Base-by-base conservation (phyloP, 1,140 invertebrate species). In the Gonatopus flavifemur region DNA sequence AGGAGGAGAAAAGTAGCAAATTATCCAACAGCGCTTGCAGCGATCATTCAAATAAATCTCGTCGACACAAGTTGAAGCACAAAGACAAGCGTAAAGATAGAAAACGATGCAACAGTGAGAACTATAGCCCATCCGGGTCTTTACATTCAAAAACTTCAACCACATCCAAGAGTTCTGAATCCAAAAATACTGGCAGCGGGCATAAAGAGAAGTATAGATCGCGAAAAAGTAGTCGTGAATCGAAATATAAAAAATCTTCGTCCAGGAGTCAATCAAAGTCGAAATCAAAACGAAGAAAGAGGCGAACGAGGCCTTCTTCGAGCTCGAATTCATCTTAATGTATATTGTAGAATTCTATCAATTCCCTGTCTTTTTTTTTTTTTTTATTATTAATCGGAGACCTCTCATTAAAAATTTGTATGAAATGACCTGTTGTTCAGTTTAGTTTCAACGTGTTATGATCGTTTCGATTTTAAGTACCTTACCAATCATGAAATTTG, bases 131-230 rank as follows among this genome's bases (percentile, higher is more conserved):
- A 32, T 64, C 53, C 1, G 45, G 35, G 8, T 43, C 48, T 36
- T 46, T 35, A 7, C 50, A 47, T 47, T 15, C 49, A 37, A 48
- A 21, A 47, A 38, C 47, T 40, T 40, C 52, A 3, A 38, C 48
- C 39, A 41, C 56, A 31, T 33, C 36, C 28, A 67, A 66, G 66
- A 61, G 65, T 69, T 69, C 66, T 57, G 49, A 48, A 39, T 57
- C 37, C 6, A 53, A 57, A 21, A 57, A 38, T 22, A 18, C 32
- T 55, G 59, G 45, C 10, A 54, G 52, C 18, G 52, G 19, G 10
- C 31, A 32, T 19, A 58, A 49, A 38, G 54, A 51, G n/a, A 55
- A 43, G 40, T 24, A 48, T 28, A 54, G 36, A 45, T 52, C 48
- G 33, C 57, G 41, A n/a, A 57, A 57, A 42, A 61, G 46, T 39